Evolutionary conservation across 2,113 vertebrate genomes (phyloP), one percentile per base, ranked within the genome.

Genomic region (Dryoscopus gambensis): DNA sequence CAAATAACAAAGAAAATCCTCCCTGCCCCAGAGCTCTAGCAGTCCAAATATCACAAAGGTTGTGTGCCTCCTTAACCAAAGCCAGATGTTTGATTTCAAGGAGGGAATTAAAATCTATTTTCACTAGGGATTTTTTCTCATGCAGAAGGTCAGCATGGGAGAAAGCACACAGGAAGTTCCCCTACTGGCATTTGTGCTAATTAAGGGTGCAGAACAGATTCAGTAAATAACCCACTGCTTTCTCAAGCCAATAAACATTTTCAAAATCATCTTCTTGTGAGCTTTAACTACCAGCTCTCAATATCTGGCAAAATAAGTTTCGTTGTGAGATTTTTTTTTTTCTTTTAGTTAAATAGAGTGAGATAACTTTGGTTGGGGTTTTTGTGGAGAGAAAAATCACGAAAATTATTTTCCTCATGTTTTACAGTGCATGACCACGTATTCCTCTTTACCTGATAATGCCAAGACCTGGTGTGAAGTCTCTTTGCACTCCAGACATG

Each of bases 11-110:
- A 89, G 73, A 75, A 90, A 86, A 53, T 69, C 35, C 31, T 90
- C 56, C 31, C 20, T 84, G 40, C 33, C n/a, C 17, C 73, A 87
- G 52, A 84, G 52, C 10, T 60, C 37, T 84, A 82, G 53, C 69
- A 57, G 15, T 87, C 68, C 74, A 82, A 35, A 56, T 84, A 78
- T 92, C 69, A 76, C 31, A 60, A 55, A 87, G 25, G 52, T 39
- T 86, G 30, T 75, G 69, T 87, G 40, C 50, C 47, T 89, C 64
- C 57, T 92, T 94, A 96, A 94, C 49, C 53, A 87, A 86, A 93
- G 57, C 56, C 93, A 93, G 92, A 90, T 96, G 95, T 96, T 89
- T 84, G 88, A 84, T 89, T 90, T 95, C 73, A 92, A 87, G 52
- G 46, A 92, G 64, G 56, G 90, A 89, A 81, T 93, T 59, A 57